These are phyloP conservation scores for Odontocerum albicorne DNA, from an alignment of 2,888 invertebrate genomes.

Conservation along the genomic window DNA sequence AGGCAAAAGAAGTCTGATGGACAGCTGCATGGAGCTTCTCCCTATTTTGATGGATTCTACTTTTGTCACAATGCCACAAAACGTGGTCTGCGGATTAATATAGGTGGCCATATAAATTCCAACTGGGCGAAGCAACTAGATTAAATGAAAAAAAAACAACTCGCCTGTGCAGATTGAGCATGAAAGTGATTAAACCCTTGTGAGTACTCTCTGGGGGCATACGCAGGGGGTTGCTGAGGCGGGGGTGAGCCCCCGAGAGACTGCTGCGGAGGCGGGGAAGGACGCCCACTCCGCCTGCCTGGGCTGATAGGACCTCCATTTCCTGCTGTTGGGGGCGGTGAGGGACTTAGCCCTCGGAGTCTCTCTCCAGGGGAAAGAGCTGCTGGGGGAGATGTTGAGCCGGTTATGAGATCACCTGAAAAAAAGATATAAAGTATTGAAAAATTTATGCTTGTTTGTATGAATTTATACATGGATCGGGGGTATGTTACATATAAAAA, in stretches of 20 bases:
- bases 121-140: too few relatives aligned
- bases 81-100: too few relatives aligned
- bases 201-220: constrained; percentile 66
- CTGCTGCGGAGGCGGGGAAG: constrained; percentile 41
- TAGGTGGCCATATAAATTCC: too few relatives aligned
- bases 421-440: too few relatives aligned
- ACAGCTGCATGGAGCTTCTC: too few relatives aligned
- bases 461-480: background rate
- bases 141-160: too few relatives aligned
- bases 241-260: constrained; percentile 45
- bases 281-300: constrained; percentile 43
- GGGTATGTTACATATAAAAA: background rate
- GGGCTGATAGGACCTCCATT: constrained; percentile 39
- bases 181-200: constrained; percentile 86
- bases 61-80: too few relatives aligned
- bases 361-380: constrained; percentile 40
- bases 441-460: too few relatives aligned
- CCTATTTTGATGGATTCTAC: too few relatives aligned
- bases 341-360: constrained; percentile 39
- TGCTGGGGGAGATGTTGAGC: constrained; percentile 48
- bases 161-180: constrained; percentile 82
- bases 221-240: constrained; percentile 46
- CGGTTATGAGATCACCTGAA: constrained; percentile 43
- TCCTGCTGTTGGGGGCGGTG: constrained; percentile 38
- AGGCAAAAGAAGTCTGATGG: too few relatives aligned